Conservation (phyloP, 2,888 invertebrate species). For the Pseudanteris insignis region DNA sequence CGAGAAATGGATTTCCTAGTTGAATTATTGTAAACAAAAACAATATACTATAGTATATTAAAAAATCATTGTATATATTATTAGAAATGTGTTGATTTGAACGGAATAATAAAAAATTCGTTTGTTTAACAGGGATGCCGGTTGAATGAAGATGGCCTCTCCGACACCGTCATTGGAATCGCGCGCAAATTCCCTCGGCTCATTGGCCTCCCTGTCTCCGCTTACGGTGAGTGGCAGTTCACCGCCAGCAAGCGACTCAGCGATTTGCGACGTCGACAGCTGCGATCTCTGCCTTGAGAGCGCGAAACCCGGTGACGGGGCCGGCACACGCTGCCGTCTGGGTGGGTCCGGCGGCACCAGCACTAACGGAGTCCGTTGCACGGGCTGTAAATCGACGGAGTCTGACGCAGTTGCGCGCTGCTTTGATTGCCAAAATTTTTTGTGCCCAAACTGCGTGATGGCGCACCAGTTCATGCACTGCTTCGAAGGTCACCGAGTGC, state of each 20-base stretch:
- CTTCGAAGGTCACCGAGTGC: slow-evolving; percentile 94
- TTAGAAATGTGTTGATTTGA: too few species aligned
- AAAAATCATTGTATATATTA: too few species aligned
- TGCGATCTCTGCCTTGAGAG: slow-evolving; percentile 64
- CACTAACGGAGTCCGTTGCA: slow-evolving; percentile 76
- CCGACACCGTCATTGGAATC: slow-evolving; percentile 92
- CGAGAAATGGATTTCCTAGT: too few species aligned
- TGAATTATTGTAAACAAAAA: too few species aligned
- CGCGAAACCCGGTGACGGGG: slow-evolving; percentile 62
- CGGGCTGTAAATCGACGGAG: slow-evolving; percentile 95
- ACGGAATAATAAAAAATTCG: too few species aligned
- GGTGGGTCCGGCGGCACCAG: slow-evolving; percentile 81
- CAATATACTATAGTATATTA: too few species aligned
- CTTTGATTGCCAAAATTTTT: slow-evolving; percentile 94
- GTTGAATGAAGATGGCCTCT: slow-evolving; percentile 93
- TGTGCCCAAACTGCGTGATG: slow-evolving; percentile 97
- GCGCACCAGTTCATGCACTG: slow-evolving; percentile 99
- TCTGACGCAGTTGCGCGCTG: slow-evolving; percentile 95
- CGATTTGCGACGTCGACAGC: slow-evolving; percentile 75
- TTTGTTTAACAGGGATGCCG: slow-evolving; percentile 79
- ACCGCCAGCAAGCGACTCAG: slow-evolving; percentile 85
- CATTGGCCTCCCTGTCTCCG: slow-evolving; percentile 76
- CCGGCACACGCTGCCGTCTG: slow-evolving; percentile 66
- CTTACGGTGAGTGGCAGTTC: slow-evolving; percentile 87
- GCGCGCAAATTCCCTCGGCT: slow-evolving; percentile 91